These are phyloP conservation scores for Dendrolimus houi DNA, from an alignment of 2,888 invertebrate species.

Conservation along the genomic window DNA sequence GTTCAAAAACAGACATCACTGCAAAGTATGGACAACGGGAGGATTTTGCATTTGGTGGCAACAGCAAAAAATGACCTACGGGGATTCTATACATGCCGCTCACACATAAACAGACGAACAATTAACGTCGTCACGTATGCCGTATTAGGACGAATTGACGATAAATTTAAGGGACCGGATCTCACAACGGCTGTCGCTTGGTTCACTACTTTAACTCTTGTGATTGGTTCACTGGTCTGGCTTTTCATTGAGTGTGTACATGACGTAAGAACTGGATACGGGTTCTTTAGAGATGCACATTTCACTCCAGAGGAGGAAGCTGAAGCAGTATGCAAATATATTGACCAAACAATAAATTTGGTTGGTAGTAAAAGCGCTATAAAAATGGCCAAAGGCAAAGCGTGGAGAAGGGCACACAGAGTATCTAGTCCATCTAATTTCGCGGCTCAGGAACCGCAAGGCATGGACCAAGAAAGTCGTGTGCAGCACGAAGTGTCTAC, in stretches of 20 bases:
- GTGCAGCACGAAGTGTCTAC: slow-evolving; percentile 11
- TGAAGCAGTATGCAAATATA: slow-evolving; percentile 51
- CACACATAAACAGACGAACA: slow-evolving; percentile 37
- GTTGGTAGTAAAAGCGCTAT: slow-evolving; percentile 37
- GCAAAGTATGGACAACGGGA: slow-evolving; percentile 45
- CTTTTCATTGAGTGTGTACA: slow-evolving; percentile 51
- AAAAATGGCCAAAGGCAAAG: slow-evolving; percentile 45
- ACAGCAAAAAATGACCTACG: slow-evolving; percentile 42
- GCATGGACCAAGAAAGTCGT: slow-evolving; percentile 28
- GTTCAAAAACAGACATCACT: slow-evolving; percentile 27
- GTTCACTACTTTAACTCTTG: slow-evolving; percentile 44
- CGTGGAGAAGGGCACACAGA: slow-evolving; percentile 36
- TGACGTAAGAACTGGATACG: slow-evolving; percentile 54
- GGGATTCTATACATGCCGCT: slow-evolving; percentile 62
- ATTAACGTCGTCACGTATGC: slow-evolving; percentile 60
- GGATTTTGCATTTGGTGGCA: slow-evolving; percentile 44
- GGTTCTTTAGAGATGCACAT: slow-evolving; percentile 58
- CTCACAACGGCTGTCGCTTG: slow-evolving; percentile 45
- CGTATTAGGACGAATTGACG: slow-evolving; percentile 46
- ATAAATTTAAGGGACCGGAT: slow-evolving; percentile 42
- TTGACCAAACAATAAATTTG: slow-evolving; percentile 45
- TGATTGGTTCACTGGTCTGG: slow-evolving; percentile 46
- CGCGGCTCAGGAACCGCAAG: slow-evolving; percentile 47
- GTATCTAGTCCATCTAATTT: slow-evolving; percentile 36
- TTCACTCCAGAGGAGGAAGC: slow-evolving; percentile 52